Conservation (phyloP, 2,113 vertebrate genomes). For the Cathartes aura region DNA sequence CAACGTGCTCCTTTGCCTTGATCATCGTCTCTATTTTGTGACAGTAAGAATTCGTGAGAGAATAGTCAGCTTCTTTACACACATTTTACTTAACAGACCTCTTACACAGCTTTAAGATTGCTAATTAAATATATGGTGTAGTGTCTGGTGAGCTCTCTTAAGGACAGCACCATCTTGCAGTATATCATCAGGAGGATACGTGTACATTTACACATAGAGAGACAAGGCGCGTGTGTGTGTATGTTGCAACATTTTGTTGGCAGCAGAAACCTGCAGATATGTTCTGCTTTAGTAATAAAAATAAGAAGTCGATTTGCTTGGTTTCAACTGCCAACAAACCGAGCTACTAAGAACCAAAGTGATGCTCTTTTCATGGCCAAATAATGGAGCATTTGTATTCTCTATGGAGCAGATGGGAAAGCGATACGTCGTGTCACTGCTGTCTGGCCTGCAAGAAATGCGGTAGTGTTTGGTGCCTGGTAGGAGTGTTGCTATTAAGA, state of each 20-base stretch:
- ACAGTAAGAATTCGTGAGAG: background rate
- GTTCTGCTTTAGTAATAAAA: background rate
- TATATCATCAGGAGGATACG: accelerated
- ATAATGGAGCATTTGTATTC: background rate
- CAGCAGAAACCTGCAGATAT: background rate
- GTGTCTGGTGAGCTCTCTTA: background rate
- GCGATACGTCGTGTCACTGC: background rate
- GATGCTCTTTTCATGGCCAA: background rate
- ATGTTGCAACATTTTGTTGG: background rate
- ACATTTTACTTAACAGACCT: background rate
- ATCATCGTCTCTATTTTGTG: accelerated
- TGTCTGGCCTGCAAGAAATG: background rate
- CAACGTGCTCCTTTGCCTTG: background rate
- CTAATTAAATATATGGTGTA: background rate
- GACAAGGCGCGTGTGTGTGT: accelerated
- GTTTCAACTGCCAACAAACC: background rate
- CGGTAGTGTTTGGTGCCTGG: background rate
- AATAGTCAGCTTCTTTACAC: background rate
- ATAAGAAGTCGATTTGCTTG: background rate
- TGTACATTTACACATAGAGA: background rate
- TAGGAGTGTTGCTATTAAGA: background rate
- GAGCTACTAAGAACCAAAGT: background rate
- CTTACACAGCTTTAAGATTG: background rate
- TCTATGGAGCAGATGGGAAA: background rate
- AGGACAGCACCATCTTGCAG: background rate